A percentile compares a stretch with the other conserved stretches of the same genome.
phyloP scores from a whole-genome alignment of 2,888 invertebrate genomes.

The Crematogaster levior region DNA sequence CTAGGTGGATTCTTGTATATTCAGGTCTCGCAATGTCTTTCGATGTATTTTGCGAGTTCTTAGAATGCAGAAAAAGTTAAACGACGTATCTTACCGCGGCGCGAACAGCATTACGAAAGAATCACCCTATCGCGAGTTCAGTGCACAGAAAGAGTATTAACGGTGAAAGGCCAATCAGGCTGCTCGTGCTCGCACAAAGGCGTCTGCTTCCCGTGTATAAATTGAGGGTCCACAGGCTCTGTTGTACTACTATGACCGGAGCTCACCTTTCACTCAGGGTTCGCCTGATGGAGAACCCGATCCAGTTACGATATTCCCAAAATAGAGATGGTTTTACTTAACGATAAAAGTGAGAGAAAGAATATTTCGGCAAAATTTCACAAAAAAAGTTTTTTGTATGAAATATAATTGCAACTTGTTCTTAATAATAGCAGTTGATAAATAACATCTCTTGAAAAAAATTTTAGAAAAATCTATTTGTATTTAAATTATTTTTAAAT shows the following conservation, averaged over 20 bases:
- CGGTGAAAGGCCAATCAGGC: slow-evolving; percentile 40
- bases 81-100: background rate
- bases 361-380: background rate
- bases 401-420: background rate
- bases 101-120: slow-evolving; percentile 16
- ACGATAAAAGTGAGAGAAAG: background rate
- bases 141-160: background rate
- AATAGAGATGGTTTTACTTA: slow-evolving; percentile 22
- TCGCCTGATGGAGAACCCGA: slow-evolving; percentile 10
- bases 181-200: slow-evolving; percentile 28
- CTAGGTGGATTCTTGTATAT: background rate
- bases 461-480: background rate
- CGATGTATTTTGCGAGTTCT: background rate
- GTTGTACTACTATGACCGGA: background rate
- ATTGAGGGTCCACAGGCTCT: slow-evolving; percentile 30
- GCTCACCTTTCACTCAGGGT: slow-evolving; percentile 30
- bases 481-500: background rate
- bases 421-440: background rate
- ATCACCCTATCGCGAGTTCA: background rate
- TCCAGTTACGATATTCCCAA: slow-evolving; percentile 16
- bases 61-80: background rate
- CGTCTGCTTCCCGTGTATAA: slow-evolving; percentile 37
- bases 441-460: background rate
- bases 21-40: background rate
- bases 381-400: background rate